Evolutionary conservation across 2,113 vertebrate species (phyloP).

Genomic region (Numida meleagris): DNA sequence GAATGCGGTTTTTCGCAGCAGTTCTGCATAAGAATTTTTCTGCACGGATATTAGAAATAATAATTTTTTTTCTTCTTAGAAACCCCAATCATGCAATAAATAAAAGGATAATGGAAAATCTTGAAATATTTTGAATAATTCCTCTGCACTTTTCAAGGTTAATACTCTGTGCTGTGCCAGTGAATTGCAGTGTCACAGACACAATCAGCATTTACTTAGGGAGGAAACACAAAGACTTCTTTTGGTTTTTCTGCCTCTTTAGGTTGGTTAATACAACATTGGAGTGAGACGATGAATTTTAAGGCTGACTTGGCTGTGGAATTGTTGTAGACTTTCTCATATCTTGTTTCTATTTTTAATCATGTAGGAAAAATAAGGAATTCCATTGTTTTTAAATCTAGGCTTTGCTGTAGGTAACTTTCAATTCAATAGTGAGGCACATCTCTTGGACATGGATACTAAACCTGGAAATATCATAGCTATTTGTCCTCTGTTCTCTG

Average conservation of each 20-base stretch:
- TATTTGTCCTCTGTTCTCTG: not conserved
- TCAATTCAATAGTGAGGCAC: not conserved
- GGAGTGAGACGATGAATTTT: not conserved
- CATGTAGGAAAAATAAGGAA: not conserved
- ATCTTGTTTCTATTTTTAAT: not conserved
- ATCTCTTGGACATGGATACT: not conserved
- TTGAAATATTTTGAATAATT: not conserved
- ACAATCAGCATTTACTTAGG: not conserved
- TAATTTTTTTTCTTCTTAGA: no score
- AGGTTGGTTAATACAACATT: not conserved
- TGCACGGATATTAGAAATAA: not conserved
- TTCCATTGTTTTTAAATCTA: not conserved
- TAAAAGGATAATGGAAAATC: not conserved
- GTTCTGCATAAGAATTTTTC: not conserved
- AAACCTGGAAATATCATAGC: not conserved
- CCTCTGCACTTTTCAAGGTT: not conserved
- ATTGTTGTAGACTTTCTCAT: not conserved
- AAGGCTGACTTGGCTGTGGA: not conserved
- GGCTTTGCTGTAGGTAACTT: not conserved
- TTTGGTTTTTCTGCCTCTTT: not conserved
- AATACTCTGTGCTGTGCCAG: not conserved
- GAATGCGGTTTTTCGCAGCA: not conserved
- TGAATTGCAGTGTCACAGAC: not conserved
- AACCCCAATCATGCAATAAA: not conserved
- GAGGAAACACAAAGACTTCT: not conserved